Evolutionary conservation across 2,888 invertebrate genomes (phyloP).

Genomic region (Chironomus riparius): DNA sequence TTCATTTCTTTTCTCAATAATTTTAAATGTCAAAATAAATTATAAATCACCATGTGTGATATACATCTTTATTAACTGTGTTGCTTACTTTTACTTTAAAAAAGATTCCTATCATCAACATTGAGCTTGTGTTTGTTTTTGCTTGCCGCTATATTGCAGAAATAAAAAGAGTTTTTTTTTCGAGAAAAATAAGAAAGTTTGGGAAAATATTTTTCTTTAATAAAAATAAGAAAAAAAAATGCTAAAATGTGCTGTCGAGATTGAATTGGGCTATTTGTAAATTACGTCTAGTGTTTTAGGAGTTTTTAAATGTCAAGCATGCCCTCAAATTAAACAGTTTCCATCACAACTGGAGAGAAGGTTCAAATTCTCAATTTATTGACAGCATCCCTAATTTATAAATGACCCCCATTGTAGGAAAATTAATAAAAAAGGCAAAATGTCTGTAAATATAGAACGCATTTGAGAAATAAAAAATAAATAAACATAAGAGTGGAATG

Average conservation of each 20-base stretch:
- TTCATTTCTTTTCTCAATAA: not conserved
- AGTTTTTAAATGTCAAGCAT: no score
- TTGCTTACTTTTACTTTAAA: not conserved
- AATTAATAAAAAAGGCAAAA: not conserved
- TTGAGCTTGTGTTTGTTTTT: not conserved
- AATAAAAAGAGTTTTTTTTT: not conserved
- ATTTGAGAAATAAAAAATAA: not conserved
- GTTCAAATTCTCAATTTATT: no score
- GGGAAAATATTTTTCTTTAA: no score
- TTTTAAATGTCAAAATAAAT: conserved; percentile 5
- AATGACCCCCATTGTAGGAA: not conserved
- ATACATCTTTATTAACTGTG: not conserved
- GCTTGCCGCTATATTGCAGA: not conserved
- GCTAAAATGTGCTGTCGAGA: not conserved
- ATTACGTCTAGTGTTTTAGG: no score
- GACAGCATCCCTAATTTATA: no score
- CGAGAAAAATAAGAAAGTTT: no score
- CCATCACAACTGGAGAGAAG: no score
- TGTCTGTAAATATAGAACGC: not conserved
- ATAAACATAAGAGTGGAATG: not conserved
- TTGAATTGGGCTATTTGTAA: no score
- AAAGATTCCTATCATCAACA: not conserved
- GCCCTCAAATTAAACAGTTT: no score
- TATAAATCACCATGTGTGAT: not conserved
- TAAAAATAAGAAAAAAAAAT: not conserved